Conservation (phyloP, 2,888 invertebrate genomes). For the Chalcosyrphus nemorum region DNA sequence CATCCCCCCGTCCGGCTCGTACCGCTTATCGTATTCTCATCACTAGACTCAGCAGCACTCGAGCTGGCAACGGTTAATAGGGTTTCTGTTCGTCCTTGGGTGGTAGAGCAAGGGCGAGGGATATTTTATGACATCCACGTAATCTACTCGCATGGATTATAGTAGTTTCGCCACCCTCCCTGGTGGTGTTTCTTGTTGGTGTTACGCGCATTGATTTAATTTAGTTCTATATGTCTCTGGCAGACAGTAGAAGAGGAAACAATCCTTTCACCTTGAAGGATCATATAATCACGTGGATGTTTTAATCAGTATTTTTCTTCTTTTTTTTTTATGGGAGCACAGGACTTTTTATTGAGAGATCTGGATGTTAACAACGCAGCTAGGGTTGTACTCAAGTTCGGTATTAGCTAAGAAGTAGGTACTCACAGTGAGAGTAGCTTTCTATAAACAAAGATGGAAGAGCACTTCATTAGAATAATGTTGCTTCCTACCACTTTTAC, state of each 20-base stretch:
- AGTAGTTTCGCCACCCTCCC: not conserved
- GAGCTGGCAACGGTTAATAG: not conserved
- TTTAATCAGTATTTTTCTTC: not conserved
- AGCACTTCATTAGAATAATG: too few relatives aligned
- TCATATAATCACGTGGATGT: not conserved
- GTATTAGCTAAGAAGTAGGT: too few relatives aligned
- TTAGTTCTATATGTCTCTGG: not conserved
- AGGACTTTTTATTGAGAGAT: too few relatives aligned
- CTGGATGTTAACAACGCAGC: too few relatives aligned
- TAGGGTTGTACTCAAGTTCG: too few relatives aligned
- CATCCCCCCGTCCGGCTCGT: not conserved
- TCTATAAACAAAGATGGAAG: too few relatives aligned
- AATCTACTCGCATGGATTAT: not conserved
- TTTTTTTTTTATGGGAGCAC: too few relatives aligned
- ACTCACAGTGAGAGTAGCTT: too few relatives aligned
- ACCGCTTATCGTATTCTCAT: slow-evolving; percentile 35
- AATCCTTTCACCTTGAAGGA: not conserved
- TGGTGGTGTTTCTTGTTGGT: not conserved
- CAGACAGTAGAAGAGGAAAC: not conserved
- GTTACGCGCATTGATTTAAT: not conserved
- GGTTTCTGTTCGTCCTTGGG: not conserved
- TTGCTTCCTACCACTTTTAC: too few relatives aligned
- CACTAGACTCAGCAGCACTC: slow-evolving; percentile 23
- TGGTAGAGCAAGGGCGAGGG: not conserved
- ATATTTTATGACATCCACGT: not conserved